These are phyloP conservation scores for Neotoma lepida DNA, from an alignment of 2,113 vertebrate genomes.

Conservation along the genomic window DNA sequence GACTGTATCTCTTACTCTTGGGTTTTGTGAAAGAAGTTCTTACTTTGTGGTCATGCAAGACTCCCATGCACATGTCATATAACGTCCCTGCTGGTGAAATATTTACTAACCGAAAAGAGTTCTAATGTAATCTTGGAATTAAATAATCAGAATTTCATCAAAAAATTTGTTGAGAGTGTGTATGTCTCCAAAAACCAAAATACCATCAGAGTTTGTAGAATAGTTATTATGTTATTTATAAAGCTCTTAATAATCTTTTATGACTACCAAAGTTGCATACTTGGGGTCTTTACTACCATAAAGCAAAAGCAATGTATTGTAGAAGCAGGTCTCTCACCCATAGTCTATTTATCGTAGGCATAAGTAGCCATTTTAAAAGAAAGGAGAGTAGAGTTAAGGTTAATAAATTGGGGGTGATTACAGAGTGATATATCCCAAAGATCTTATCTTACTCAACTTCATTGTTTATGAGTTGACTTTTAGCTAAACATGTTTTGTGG, in stretches of 20 bases:
- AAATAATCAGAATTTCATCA: not conserved
- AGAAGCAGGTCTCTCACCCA: not conserved
- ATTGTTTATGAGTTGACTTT: conserved; percentile 52
- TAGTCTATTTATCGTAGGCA: not conserved
- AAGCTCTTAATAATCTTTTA: not conserved
- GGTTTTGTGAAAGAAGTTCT: not conserved
- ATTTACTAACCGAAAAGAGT: not conserved
- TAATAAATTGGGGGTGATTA: not conserved
- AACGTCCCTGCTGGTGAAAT: not conserved
- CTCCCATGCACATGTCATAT: not conserved
- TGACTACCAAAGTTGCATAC: not conserved
- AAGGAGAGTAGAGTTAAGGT: not conserved
- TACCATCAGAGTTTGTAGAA: not conserved
- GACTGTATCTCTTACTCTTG: not conserved
- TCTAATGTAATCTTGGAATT: not conserved
- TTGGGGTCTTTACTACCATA: not conserved
- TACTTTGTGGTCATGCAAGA: not conserved
- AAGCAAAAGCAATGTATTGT: not conserved
- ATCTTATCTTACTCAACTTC: conserved; percentile 43
- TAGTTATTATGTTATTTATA: not conserved
- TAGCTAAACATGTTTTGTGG: not conserved
- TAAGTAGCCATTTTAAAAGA: not conserved
- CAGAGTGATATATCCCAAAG: not conserved
- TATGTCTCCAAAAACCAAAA: not conserved
- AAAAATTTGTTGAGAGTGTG: not conserved